Percentiles rank a stretch among this genome's conserved stretches.
Conservation (phyloP, 2,113 vertebrate genomes). For the Gavia stellata region DNA sequence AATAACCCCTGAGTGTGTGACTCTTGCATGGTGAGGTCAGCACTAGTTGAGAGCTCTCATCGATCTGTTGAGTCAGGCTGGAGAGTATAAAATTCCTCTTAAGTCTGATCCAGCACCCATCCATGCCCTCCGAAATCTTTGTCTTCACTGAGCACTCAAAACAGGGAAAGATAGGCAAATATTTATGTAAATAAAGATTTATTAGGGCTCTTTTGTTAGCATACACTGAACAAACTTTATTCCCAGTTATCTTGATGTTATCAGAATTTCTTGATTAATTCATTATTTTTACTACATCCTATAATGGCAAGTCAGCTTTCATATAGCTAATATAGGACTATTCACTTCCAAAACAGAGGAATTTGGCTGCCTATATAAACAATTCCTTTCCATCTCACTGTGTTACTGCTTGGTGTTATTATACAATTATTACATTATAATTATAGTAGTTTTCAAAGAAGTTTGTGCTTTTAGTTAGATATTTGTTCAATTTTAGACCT, state of each 20-base stretch:
- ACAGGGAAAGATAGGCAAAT: background rate
- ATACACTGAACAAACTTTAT: background rate
- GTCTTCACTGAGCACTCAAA: background rate
- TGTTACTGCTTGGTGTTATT: background rate
- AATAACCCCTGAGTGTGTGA: background rate
- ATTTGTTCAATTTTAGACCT: background rate
- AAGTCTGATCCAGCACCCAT: background rate
- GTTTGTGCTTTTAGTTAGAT: background rate
- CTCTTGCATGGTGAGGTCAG: background rate
- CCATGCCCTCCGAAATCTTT: background rate
- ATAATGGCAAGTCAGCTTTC: background rate
- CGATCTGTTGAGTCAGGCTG: background rate
- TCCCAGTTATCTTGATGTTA: background rate
- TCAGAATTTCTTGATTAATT: background rate
- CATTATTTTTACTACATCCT: background rate
- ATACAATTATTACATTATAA: background rate
- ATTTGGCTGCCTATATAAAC: background rate
- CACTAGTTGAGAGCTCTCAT: background rate
- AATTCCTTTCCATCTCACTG: background rate
- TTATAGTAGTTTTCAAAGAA: background rate
- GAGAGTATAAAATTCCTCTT: background rate
- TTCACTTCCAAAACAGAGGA: background rate
- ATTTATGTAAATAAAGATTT: background rate
- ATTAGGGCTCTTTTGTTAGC: background rate
- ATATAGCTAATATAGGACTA: background rate